These are phyloP conservation scores for Parauchenoglanis ngamensis DNA, from an alignment of 2,797 vertebrate genomes.

Conservation along the genomic window DNA sequence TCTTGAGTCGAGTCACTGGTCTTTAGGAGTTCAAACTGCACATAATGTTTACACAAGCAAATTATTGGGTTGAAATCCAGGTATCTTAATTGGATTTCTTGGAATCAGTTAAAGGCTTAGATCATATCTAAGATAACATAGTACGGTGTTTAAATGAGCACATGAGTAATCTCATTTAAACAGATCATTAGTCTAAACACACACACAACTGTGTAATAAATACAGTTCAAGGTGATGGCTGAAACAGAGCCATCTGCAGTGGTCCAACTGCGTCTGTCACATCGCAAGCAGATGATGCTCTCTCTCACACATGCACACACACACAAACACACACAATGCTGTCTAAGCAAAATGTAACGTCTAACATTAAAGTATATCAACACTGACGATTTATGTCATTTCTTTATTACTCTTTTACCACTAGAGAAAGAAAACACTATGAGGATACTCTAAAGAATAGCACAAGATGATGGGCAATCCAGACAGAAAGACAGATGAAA, in stretches of 20 bases:
- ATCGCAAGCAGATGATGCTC: constrained; percentile 64
- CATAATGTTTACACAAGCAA: not conserved
- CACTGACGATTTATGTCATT: not conserved
- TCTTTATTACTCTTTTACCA: not conserved
- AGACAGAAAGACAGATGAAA: not conserved
- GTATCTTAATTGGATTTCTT: not conserved
- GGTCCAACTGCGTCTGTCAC: constrained; percentile 92
- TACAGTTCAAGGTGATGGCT: constrained; percentile 76
- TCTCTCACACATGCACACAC: not conserved
- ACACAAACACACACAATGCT: not conserved
- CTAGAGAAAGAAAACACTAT: not conserved
- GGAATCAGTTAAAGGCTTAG: not conserved
- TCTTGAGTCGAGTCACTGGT: not conserved
- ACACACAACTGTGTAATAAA: constrained; percentile 33
- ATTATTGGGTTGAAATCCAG: not conserved
- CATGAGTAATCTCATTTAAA: not conserved
- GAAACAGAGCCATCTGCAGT: constrained; percentile 82
- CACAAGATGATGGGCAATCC: not conserved
- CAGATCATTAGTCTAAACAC: constrained; percentile 41
- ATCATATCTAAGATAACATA: not conserved
- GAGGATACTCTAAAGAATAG: not conserved
- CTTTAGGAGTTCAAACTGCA: not conserved
- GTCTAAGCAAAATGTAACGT: not conserved
- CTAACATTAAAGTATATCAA: not conserved
- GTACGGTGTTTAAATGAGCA: not conserved